Evolutionary conservation across 2,113 vertebrate species (phyloP).

Genomic region (Cephalopterus ornatus): DNA sequence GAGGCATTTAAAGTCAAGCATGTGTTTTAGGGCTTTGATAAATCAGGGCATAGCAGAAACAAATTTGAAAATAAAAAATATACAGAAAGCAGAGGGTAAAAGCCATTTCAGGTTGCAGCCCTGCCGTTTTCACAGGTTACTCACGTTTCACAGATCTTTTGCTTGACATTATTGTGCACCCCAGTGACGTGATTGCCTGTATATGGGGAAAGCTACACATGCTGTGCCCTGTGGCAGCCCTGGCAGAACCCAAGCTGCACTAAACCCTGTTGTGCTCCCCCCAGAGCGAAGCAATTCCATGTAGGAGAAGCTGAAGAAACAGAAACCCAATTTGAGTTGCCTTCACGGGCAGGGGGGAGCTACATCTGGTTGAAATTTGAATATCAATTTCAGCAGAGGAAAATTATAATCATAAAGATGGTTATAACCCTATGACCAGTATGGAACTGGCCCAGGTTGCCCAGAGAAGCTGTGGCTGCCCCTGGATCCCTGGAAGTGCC

Average conservation of each 20-base stretch:
- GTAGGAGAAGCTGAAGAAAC: rapidly evolving
- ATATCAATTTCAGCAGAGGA: background rate
- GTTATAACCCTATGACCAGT: background rate
- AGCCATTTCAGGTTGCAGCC: background rate
- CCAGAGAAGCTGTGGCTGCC: background rate
- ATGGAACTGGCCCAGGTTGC: background rate
- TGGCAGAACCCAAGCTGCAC: background rate
- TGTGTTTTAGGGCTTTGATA: conserved; percentile 51
- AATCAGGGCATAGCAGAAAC: conserved; percentile 34
- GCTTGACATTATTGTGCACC: too few species aligned
- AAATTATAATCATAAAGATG: background rate
- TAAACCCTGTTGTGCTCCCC: background rate
- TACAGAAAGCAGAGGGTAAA: background rate
- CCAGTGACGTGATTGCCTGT: background rate
- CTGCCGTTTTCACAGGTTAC: background rate
- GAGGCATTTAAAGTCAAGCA: conserved; percentile 44
- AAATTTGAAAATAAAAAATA: conserved; percentile 41
- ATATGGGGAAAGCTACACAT: rapidly evolving
- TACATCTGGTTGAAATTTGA: background rate
- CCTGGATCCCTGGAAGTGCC: background rate
- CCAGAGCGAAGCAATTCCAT: rapidly evolving
- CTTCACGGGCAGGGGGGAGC: background rate
- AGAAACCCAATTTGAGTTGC: background rate
- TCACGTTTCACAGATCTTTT: background rate
- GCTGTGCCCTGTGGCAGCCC: rapidly evolving